These are phyloP conservation scores for Brachyistius frenatus DNA, from an alignment of 2,113 vertebrate genomes.

Conservation along the genomic window DNA sequence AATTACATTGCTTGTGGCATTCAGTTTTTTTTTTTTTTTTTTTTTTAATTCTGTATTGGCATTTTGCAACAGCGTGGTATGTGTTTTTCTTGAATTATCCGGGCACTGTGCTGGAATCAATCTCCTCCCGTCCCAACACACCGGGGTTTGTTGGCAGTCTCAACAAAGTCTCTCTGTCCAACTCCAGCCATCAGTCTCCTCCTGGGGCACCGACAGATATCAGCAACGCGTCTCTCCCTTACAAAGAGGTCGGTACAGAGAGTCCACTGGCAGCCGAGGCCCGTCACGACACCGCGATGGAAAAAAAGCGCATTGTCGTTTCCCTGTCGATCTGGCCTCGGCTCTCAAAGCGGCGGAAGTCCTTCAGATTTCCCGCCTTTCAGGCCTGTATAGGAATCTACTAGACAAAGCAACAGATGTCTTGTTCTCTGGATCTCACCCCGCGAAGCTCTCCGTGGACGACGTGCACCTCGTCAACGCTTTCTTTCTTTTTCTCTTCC, in stretches of 20 bases:
- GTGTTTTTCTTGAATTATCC: not conserved
- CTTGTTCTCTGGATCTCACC: constrained; percentile 21
- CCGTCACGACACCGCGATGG: constrained; percentile 5
- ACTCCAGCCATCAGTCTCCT: constrained; percentile 8
- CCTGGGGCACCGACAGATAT: not conserved
- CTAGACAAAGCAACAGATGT: constrained; percentile 31
- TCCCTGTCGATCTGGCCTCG: not conserved
- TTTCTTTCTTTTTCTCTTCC: constrained; percentile 15
- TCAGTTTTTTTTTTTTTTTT: too few species aligned
- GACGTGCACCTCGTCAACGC: constrained; percentile 4
- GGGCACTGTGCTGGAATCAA: not conserved
- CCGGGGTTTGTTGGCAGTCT: constrained; percentile 16
- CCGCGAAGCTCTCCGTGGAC: not conserved
- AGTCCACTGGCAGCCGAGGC: constrained; percentile 7
- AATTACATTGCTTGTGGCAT: too few species aligned
- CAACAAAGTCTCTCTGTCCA: not conserved
- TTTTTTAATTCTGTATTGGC: too few species aligned
- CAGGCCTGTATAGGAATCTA: not conserved
- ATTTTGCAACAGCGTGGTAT: too few species aligned
- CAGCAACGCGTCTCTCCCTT: constrained; percentile 5
- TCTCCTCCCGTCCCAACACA: not conserved
- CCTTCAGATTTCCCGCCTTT: not conserved
- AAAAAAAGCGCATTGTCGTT: not conserved
- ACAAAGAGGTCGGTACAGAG: constrained; percentile 1
- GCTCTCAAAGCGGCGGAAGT: constrained; percentile 6